phyloP scores from a whole-genome alignment of 1,140 invertebrate species.

The Zaprionus nigranus region DNA sequence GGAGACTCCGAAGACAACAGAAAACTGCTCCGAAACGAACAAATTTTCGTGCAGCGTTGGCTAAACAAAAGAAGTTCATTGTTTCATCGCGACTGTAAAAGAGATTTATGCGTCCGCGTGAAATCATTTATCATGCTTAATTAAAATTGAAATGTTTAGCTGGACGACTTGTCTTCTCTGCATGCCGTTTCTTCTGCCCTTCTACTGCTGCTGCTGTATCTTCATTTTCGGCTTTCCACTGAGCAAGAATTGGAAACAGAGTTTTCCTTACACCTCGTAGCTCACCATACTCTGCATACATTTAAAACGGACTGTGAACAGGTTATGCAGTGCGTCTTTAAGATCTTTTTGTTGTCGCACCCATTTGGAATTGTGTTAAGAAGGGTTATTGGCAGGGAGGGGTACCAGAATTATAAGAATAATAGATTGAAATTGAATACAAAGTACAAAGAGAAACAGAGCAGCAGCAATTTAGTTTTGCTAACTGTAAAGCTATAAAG shows the following conservation, averaged over 20 bases:
- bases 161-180: slow-evolving; percentile 59
- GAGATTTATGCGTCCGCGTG: slow-evolving; percentile 83
- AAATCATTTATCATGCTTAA: slow-evolving; percentile 84
- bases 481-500: no score
- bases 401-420: background rate
- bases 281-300: background rate
- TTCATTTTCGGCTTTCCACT: slow-evolving; percentile 10
- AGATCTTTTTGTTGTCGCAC: background rate
- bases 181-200: slow-evolving; percentile 31
- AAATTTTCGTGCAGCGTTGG: slow-evolving; percentile 49
- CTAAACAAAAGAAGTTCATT: slow-evolving; percentile 80
- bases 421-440: background rate
- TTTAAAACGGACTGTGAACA: background rate
- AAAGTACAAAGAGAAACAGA: no score
- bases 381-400: background rate
- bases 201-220: slow-evolving; percentile 31
- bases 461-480: no score
- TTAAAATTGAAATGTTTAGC: slow-evolving; percentile 84
- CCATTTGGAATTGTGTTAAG: background rate
- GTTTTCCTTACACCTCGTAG: slow-evolving; percentile 14
- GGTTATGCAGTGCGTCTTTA: background rate
- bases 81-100: slow-evolving; percentile 82
- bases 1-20: slow-evolving; percentile 29
- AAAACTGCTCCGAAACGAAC: slow-evolving; percentile 51
- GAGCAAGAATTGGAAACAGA: slow-evolving; percentile 6